Evolutionary conservation across 2,888 invertebrate genomes (phyloP).

Genomic region (Nomada fucata): DNA sequence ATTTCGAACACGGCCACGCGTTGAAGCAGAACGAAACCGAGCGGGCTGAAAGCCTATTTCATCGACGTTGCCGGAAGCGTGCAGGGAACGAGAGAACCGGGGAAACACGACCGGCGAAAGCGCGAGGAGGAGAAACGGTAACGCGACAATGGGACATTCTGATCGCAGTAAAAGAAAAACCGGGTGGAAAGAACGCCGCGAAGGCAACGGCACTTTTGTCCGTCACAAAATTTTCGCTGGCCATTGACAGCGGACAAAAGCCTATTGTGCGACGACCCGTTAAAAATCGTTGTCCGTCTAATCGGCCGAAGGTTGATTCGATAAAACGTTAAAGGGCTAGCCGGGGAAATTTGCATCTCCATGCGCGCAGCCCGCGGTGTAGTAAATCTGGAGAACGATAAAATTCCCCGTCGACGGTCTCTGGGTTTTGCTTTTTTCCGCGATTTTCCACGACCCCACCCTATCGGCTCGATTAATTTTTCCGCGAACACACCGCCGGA

Average conservation of each 20-base stretch:
- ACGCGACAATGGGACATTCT: constrained; percentile 51
- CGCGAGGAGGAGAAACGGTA: not conserved
- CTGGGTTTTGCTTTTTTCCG: not conserved
- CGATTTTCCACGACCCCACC: not conserved
- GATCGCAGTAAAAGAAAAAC: constrained; percentile 27
- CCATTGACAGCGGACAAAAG: constrained; percentile 64
- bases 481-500: not conserved
- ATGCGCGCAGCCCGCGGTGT: constrained; percentile 45
- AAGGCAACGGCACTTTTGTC: constrained; percentile 57
- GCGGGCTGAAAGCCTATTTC: constrained; percentile 11
- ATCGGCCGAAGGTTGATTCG: constrained; percentile 66
- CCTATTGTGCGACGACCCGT: constrained; percentile 64
- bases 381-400: constrained; percentile 37
- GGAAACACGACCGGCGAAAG: not conserved
- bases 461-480: constrained; percentile 36
- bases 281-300: constrained; percentile 67
- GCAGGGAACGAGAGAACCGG: not conserved
- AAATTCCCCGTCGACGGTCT: constrained; percentile 15
- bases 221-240: constrained; percentile 51
- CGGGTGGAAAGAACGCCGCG: constrained; percentile 29
- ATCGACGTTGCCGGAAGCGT: not conserved
- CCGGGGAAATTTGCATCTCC: constrained; percentile 57
- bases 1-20: too few relatives aligned
- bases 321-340: constrained; percentile 63
- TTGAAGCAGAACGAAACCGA: not conserved